phyloP scores from a whole-genome alignment of 2,888 invertebrate species.

The Rhamnusium bicolor region DNA sequence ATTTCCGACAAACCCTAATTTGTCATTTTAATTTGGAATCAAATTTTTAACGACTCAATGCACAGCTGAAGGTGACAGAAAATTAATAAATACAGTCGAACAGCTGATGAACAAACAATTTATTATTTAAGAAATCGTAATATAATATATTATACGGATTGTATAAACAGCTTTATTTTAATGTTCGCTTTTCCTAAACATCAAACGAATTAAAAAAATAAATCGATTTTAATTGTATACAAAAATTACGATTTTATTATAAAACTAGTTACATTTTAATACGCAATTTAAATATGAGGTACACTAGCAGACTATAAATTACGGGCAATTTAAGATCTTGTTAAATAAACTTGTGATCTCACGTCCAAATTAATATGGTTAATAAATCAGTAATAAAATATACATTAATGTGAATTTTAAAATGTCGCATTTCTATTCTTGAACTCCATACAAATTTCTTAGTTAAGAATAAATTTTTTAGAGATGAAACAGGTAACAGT shows the following conservation, averaged over 20 bases:
- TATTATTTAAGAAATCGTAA: not conserved
- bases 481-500: too few species aligned
- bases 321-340: not conserved
- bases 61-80: not conserved
- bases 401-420: too few species aligned
- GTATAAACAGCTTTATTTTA: not conserved
- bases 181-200: not conserved
- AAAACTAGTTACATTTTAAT: not conserved
- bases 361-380: not conserved
- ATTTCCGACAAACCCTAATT: not conserved
- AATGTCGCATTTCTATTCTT: too few species aligned
- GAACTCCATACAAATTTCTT: too few species aligned
- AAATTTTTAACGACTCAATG: not conserved
- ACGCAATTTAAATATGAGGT: not conserved
- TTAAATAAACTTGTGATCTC: not conserved
- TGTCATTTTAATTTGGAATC: not conserved
- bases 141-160: not conserved
- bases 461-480: too few species aligned
- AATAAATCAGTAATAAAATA: not conserved
- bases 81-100: not conserved
- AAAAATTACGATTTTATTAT: not conserved
- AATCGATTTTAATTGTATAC: not conserved
- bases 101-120: not conserved
- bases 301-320: too few species aligned
- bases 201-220: not conserved